These are phyloP conservation scores for Temnopleurus reevesii DNA, from an alignment of 53 echinoderm and acorn worm genomes.

Conservation along the genomic window DNA sequence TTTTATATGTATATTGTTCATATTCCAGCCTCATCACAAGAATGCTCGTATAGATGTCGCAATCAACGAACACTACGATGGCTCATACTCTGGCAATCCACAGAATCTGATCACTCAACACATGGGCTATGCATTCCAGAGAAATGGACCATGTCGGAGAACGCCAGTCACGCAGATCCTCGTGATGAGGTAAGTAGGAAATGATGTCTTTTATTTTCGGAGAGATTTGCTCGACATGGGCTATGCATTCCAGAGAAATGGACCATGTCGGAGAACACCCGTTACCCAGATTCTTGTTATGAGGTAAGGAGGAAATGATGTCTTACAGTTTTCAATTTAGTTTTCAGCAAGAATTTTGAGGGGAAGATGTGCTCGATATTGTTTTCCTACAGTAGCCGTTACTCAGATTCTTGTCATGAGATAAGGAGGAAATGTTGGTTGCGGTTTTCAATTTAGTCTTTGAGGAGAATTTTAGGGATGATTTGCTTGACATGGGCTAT, in stretches of 20 bases:
- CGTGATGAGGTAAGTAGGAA: slow-evolving; percentile 77
- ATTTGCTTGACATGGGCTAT: too few relatives aligned
- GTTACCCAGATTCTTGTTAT: slow-evolving; percentile 92
- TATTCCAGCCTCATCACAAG: slow-evolving; percentile 84
- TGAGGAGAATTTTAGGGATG: too few relatives aligned
- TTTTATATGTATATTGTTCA: too few relatives aligned
- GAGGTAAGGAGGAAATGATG: too few relatives aligned
- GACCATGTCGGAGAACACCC: slow-evolving; percentile 92
- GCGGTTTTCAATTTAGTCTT: too few relatives aligned
- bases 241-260: slow-evolving; percentile 97
- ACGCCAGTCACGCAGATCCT: slow-evolving; percentile 95
- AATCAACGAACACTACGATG: slow-evolving; percentile 97
- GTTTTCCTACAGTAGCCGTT: too few relatives aligned
- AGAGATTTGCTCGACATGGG: too few relatives aligned
- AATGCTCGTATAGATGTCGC: slow-evolving; percentile 95
- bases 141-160: slow-evolving; percentile 94
- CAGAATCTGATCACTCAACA: slow-evolving; percentile 92
- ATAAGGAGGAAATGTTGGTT: too few relatives aligned
- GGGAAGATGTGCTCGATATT: too few relatives aligned
- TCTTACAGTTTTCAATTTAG: too few relatives aligned
- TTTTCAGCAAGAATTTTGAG: too few relatives aligned
- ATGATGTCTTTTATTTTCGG: not conserved
- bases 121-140: slow-evolving; percentile 95
- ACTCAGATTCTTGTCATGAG: too few relatives aligned
- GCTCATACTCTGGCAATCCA: slow-evolving; percentile 98